Evolutionary conservation across 2,113 vertebrate species (phyloP), one percentile per base, ranked within the genome.

Genomic region (Acanthisitta chloris): DNA sequence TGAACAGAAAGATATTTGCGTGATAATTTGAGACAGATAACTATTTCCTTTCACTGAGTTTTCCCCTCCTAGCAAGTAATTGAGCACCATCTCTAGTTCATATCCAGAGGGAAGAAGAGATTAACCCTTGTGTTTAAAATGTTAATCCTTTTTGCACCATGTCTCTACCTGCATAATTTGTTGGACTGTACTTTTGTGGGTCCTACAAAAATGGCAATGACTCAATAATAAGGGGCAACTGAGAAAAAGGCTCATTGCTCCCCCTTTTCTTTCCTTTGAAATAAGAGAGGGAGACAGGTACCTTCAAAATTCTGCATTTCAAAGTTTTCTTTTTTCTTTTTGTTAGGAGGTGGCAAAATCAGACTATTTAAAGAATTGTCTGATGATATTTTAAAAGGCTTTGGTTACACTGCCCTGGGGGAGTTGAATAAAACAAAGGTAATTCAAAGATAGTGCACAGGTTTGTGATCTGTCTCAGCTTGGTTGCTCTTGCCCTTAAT

Each of bases 371-470:
- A 96, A 88, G 71, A 70, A 65, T 80, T 81, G 62, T 86, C 93
- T 95, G 92, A 92, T 81, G 76, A 64, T 90, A 71, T 73, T 96
- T 90, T 94, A 84, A 96, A 94, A 94, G 90, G 72, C 90, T 96
- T 94, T 95, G 57, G 72, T 95, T 92, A 66, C 52, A 38, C 19
- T 15, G 51, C 96, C 92, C 57, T 24, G 36, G 76, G 76, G 94
- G 91, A 95, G n/a, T 7, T 72, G 57, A 91, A 91, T 74, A 90
- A 96, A 97, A 96, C 90, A 92, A 91, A 92, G 64, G 78, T 46
- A 94, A 95, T 72, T 95, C 88, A 93, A 90, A 95, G 85, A 42
- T 3, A 70, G 55, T 9, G 49, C 85, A 67, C 23, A 20, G 64
- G 67, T 92, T 88, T 97, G 82, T 95, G 92, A 94, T 90, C 90